Evolutionary conservation across 1,140 invertebrate species (phyloP).

Genomic region (Himalopsyche phryganea): DNA sequence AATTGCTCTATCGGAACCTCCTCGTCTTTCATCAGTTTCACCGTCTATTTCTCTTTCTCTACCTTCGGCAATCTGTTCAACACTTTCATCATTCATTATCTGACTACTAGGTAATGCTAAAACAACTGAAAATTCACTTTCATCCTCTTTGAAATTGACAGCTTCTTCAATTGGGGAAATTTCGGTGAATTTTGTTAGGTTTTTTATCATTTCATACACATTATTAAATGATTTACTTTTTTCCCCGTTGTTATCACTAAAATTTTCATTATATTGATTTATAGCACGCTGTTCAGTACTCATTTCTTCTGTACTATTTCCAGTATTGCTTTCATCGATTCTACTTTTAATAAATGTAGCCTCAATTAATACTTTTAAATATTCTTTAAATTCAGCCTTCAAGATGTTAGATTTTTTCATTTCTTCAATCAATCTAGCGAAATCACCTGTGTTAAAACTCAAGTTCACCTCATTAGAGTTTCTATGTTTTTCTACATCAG

Average conservation of each 20-base stretch:
- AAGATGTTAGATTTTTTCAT: slow-evolving; percentile 6
- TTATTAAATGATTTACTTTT: not conserved
- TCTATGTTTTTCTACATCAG: slow-evolving; percentile 4
- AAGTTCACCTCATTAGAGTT: not conserved
- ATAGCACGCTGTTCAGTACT: not conserved
- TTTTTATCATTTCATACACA: not conserved
- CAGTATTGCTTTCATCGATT: not conserved
- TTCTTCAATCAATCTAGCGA: slow-evolving; percentile 9
- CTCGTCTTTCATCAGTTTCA: not conserved
- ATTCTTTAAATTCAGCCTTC: slow-evolving; percentile 20
- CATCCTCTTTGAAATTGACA: not conserved
- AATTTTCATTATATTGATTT: not conserved
- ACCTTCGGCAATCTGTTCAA: slow-evolving; percentile 2
- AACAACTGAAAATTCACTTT: not conserved
- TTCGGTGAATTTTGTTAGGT: not conserved
- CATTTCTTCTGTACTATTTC: not conserved
- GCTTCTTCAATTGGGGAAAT: not conserved
- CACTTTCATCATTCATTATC: slow-evolving; percentile 13
- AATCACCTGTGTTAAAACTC: slow-evolving; percentile 14
- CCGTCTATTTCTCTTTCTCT: slow-evolving; percentile 2
- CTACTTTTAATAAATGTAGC: not conserved
- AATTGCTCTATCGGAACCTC: slow-evolving; percentile 22
- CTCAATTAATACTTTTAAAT: slow-evolving; percentile 7
- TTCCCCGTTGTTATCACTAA: not conserved
- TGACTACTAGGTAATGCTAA: slow-evolving; percentile 15